Conservation (phyloP, 2,113 vertebrate species). For the Pipra filicauda region DNA sequence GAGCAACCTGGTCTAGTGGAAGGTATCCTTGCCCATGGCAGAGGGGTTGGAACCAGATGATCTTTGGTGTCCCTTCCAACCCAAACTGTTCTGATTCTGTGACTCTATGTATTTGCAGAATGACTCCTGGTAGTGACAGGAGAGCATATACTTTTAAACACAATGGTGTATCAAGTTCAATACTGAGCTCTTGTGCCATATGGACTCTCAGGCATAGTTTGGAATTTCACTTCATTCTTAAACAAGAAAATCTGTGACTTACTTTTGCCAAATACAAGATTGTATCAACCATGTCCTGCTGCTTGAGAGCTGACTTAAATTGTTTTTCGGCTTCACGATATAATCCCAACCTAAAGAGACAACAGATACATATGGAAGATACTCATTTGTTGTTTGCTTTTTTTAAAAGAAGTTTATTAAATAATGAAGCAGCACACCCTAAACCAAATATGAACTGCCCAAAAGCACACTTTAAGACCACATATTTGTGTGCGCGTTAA, state of each 20-base stretch:
- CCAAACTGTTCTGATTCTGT: not conserved
- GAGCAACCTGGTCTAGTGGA: not conserved
- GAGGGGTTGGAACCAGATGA: not conserved
- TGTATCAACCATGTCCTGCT: constrained; percentile 94
- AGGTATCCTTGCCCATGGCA: not conserved
- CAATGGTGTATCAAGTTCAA: not conserved
- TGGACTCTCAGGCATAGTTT: not conserved
- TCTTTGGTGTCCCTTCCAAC: not conserved
- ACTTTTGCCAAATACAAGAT: constrained; percentile 96
- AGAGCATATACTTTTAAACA: not conserved
- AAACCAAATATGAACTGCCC: not conserved
- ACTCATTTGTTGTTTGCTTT: not conserved
- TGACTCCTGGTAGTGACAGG: not conserved
- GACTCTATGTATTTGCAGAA: not conserved
- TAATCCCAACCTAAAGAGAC: constrained; percentile 79
- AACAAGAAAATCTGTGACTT: constrained; percentile 56
- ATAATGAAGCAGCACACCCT: not conserved
- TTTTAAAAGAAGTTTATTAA: not conserved
- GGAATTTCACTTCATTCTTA: constrained; percentile 7
- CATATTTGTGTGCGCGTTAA: not conserved
- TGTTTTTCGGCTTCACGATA: constrained; percentile 97
- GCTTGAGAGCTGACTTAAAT: constrained; percentile 92
- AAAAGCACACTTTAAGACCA: not conserved
- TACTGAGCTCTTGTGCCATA: not conserved
- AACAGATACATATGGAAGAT: not conserved